phyloP scores from a whole-genome alignment of 1,140 invertebrate genomes.

The Pseudoatta argentina region DNA sequence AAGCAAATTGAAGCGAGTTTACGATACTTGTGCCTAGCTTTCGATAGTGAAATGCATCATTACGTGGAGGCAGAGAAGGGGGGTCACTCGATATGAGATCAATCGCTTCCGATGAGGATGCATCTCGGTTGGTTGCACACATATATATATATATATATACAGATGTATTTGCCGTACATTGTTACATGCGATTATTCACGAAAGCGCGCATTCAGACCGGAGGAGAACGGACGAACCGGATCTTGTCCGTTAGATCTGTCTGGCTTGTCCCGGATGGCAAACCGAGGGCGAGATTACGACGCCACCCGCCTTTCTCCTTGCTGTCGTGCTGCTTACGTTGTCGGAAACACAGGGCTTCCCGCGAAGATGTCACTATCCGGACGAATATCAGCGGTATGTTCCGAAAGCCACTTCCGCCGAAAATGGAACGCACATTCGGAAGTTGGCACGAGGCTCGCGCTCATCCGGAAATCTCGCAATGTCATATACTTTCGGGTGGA shows the following conservation, averaged over 20 bases:
- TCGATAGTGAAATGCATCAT: background rate
- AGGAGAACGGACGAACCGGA: conserved; percentile 57
- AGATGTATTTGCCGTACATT: conserved; percentile 40
- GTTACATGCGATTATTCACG: conserved; percentile 75
- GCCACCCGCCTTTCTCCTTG: conserved; percentile 50
- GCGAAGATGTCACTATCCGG: conserved; percentile 65
- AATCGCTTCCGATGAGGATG: conserved; percentile 37
- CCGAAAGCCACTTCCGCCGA: conserved; percentile 48
- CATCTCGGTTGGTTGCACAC: conserved; percentile 11
- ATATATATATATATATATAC: background rate
- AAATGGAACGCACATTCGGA: conserved; percentile 36
- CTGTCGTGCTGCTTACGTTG: conserved; percentile 33
- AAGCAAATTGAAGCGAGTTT: background rate
- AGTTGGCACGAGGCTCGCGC: conserved; percentile 40
- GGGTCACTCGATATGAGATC: conserved; percentile 16
- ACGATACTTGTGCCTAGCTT: background rate
- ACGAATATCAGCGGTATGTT: conserved; percentile 46
- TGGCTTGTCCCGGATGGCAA: conserved; percentile 68
- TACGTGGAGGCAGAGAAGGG: background rate
- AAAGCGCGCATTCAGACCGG: conserved; percentile 62
- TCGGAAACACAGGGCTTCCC: conserved; percentile 69
- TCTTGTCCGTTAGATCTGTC: conserved; percentile 71
- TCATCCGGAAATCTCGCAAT: conserved; percentile 47
- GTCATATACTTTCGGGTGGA: conserved; percentile 41
- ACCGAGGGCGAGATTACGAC: conserved; percentile 70